Base-by-base conservation (phyloP, 1,140 invertebrate species). In the Cotesia vestalis region DNA sequence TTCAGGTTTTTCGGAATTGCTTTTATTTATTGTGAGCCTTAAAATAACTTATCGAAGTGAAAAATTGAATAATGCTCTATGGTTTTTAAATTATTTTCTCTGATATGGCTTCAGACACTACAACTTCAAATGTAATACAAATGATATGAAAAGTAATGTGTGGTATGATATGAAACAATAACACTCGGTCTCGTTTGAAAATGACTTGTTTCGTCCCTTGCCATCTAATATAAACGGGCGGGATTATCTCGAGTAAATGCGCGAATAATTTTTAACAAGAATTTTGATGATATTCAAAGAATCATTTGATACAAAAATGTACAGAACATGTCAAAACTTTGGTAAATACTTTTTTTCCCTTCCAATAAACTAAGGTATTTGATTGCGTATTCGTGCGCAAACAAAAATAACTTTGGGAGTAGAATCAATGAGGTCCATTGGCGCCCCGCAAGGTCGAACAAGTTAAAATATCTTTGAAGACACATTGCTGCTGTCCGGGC, bases 401-500 rank as follows among this genome's bases (percentile, higher is more conserved):
- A 67, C 35, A 35, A 67, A 67, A 67, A 67, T 67, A 67, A 67
- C 66, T 55, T 62, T 38, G 60, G 38, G 66, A 55, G 52, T 36
- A 67, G 36, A 67, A 67, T 67, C 66, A 67, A 67, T 67, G 51
- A 67, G 66, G 66, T 20, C 66, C 66, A 67, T 67, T 51, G 66
- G 66, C 66, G 66, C 66, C 66, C 66, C 63, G 57, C 64, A 60
- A 61, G 53, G 71, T 57, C 71, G 69, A n/a, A n/a, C 59, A 60
- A 9, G 67, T 68, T 57, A 55, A 60, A 35, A 46, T 60, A 36
- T 70, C 52, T 62, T 27, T 40, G 66, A 53, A 67, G 66, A 67
- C 53, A 67, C 51, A 67, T 67, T 20, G 52, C 14, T 11, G 14
- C 12, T 20, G 20, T 38, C 5, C 36, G 60, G 60, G 60, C 36